phyloP scores from a whole-genome alignment of 1,140 invertebrate genomes.

The Metaphire vulgaris region DNA sequence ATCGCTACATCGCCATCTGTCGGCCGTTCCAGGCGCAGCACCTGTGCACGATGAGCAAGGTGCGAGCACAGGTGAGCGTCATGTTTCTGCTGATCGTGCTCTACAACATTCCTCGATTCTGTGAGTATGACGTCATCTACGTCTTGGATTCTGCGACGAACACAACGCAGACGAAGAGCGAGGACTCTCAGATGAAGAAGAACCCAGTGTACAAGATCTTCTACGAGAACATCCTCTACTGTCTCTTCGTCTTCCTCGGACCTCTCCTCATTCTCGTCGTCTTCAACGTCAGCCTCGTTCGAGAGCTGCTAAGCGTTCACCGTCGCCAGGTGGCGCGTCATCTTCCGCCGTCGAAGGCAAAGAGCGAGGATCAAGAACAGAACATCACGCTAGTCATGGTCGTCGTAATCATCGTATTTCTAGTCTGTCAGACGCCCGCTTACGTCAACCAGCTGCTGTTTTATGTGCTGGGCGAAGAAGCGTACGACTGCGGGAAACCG shows the following conservation, averaged over 20 bases:
- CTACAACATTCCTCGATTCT: slow-evolving; percentile 26
- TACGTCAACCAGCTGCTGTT: slow-evolving; percentile 28
- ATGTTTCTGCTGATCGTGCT: slow-evolving; percentile 15
- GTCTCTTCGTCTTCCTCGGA: slow-evolving; percentile 27
- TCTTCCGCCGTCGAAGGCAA: background rate
- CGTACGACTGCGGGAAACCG: slow-evolving; percentile 22
- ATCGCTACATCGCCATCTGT: slow-evolving; percentile 29
- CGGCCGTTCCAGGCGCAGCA: slow-evolving; percentile 23
- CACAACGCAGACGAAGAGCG: background rate
- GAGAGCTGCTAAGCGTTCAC: slow-evolving; percentile 12
- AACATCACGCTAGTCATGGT: slow-evolving; percentile 28
- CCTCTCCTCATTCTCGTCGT: slow-evolving; percentile 23
- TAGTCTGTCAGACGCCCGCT: slow-evolving; percentile 28
- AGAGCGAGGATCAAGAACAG: slow-evolving; percentile 22
- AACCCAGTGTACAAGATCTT: slow-evolving; percentile 21
- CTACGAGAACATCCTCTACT: slow-evolving; percentile 26
- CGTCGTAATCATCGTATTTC: slow-evolving; percentile 28
- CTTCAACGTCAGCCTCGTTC: slow-evolving; percentile 17
- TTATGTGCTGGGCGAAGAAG: slow-evolving; percentile 10
- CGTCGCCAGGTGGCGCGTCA: slow-evolving; percentile 10
- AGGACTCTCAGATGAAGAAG: background rate
- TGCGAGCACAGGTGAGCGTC: slow-evolving; percentile 19
- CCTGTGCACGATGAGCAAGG: slow-evolving; percentile 18
- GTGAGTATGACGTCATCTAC: slow-evolving; percentile 17
- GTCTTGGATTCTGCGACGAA: background rate